These are phyloP conservation scores for Anser cygnoides DNA, from an alignment of 2,113 vertebrate species.

Conservation along the genomic window DNA sequence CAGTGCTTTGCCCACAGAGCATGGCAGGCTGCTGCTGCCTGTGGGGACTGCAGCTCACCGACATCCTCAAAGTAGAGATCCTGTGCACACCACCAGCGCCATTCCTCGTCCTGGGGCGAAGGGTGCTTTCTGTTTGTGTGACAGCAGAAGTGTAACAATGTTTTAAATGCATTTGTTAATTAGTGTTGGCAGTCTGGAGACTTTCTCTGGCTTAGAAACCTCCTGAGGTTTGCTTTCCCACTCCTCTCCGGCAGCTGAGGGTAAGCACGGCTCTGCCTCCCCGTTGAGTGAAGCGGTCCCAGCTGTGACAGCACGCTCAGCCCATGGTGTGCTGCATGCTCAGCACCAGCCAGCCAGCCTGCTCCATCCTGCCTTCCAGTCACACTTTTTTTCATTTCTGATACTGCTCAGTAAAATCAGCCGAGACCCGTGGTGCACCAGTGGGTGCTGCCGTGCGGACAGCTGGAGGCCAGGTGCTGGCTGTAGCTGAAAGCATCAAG, in stretches of 20 bases:
- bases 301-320: not conserved
- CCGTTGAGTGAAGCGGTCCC: fast-evolving
- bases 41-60: not conserved
- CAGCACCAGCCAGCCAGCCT: fast-evolving
- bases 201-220: not conserved
- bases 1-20: not conserved
- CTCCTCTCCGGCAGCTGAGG: not conserved
- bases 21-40: not conserved
- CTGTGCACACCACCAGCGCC: not conserved
- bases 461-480: not conserved
- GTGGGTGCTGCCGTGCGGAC: not conserved
- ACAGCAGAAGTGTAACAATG: not conserved
- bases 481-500: not conserved
- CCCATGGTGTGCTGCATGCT: not conserved
- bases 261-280: not conserved
- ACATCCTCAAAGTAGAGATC: not conserved
- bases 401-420: fast-evolving
- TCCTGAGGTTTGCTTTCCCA: not conserved
- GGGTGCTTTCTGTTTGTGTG: not conserved
- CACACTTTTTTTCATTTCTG: fast-evolving
- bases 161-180: not conserved
- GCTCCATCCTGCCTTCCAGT: not conserved
- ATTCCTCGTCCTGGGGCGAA: not conserved
- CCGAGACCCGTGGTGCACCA: fast-evolving
- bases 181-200: not conserved